These are phyloP conservation scores for Poeciliopsis turneri DNA, from an alignment of 2,797 vertebrate genomes.

Conservation along the genomic window DNA sequence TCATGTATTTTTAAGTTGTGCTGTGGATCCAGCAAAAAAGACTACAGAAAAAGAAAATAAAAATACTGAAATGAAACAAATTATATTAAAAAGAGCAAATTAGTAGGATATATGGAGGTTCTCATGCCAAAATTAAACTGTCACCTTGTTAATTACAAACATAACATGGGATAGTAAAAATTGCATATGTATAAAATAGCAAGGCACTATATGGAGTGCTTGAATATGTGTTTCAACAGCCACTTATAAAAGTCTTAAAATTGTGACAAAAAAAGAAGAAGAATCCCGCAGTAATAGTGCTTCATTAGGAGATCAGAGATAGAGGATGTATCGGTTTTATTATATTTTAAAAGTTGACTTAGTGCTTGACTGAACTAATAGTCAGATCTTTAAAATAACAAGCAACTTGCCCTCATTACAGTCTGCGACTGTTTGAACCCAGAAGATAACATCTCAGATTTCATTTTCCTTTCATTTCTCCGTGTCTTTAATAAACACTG, in stretches of 20 bases:
- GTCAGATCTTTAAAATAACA: slow-evolving; percentile 54
- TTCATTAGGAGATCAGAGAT: slow-evolving; percentile 36
- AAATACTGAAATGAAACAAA: not conserved
- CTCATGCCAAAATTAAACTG: slow-evolving; percentile 6
- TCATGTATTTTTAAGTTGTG: slow-evolving; percentile 5
- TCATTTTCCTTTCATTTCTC: slow-evolving; percentile 19
- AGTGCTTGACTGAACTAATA: slow-evolving; percentile 47
- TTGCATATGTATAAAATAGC: not conserved
- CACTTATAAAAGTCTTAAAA: slow-evolving; percentile 3
- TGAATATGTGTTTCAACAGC: slow-evolving; percentile 13
- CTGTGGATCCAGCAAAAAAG: not conserved
- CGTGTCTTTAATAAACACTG: slow-evolving; percentile 11
- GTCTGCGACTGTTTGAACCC: slow-evolving; percentile 15
- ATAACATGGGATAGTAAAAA: slow-evolving; percentile 8
- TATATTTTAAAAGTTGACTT: slow-evolving; percentile 21
- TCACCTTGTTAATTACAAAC: slow-evolving; percentile 1
- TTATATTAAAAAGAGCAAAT: not conserved
- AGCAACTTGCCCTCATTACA: slow-evolving; percentile 44
- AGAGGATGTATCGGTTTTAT: slow-evolving; percentile 6
- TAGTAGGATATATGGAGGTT: not conserved
- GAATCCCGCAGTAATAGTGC: slow-evolving; percentile 46
- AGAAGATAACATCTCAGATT: slow-evolving; percentile 5
- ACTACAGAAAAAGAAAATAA: not conserved
- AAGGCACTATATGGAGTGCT: not conserved
- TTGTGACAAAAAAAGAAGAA: slow-evolving; percentile 12